Percentiles rank a stretch among this genome's conserved stretches.
These are phyloP conservation scores for Cabera pusaria DNA, from an alignment of 2,888 invertebrate genomes.

Conservation along the genomic window DNA sequence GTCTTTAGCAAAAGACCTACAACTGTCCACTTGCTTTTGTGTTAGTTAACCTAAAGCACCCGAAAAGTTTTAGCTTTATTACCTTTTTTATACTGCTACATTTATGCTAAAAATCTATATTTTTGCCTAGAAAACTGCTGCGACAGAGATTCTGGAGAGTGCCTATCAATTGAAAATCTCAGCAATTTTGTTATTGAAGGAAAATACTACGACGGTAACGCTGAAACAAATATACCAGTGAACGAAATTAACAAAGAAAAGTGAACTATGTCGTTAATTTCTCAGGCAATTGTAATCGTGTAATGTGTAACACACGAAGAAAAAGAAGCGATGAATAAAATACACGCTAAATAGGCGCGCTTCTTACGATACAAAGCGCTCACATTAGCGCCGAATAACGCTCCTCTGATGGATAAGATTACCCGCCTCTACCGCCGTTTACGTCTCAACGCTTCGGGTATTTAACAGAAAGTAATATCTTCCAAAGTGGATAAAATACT, in stretches of 20 bases:
- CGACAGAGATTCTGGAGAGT: no score
- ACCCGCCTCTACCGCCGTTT: slow-evolving; percentile 56
- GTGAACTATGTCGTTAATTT: slow-evolving; percentile 63
- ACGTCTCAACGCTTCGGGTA: slow-evolving; percentile 54
- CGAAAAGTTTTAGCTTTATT: slow-evolving; percentile 61
- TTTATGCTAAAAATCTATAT: no score
- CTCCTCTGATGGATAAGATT: slow-evolving; percentile 73
- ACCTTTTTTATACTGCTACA: slow-evolving; percentile 48
- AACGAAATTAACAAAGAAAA: slow-evolving; percentile 64
- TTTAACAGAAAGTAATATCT: slow-evolving; percentile 77
- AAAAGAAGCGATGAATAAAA: slow-evolving; percentile 71
- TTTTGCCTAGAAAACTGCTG: no score
- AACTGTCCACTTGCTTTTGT: slow-evolving; percentile 51
- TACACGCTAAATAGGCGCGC: slow-evolving; percentile 65
- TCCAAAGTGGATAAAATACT: slow-evolving; percentile 71
- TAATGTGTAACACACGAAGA: slow-evolving; percentile 56
- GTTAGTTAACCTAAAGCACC: slow-evolving; percentile 52
- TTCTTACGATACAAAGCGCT: slow-evolving; percentile 57
- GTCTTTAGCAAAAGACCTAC: no score
- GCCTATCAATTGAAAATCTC: no score
- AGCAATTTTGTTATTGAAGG: no score
- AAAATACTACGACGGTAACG: slow-evolving; percentile 46
- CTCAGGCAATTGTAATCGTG: slow-evolving; percentile 55
- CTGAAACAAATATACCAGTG: slow-evolving; percentile 59
- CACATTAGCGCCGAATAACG: slow-evolving; percentile 71